A percentile compares a stretch with the other conserved stretches of the same genome.
Conservation (phyloP, 2,113 vertebrate genomes). For the Aldabrachelys gigantea region DNA sequence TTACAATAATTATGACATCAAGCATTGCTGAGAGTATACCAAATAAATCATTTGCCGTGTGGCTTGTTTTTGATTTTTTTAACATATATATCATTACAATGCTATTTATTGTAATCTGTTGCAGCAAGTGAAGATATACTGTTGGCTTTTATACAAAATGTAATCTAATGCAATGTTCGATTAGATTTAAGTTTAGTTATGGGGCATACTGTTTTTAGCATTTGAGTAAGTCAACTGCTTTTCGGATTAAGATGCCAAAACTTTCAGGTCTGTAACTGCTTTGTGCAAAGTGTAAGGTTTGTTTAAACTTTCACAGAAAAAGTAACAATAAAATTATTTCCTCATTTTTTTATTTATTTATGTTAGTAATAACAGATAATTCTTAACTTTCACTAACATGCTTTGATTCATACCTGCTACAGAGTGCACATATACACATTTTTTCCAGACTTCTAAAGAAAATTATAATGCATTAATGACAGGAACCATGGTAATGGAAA, state of each 20-base stretch:
- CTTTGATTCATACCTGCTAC: slow-evolving; percentile 85
- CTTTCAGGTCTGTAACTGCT: slow-evolving; percentile 70
- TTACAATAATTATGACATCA: slow-evolving; percentile 87
- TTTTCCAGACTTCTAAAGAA: slow-evolving; percentile 87
- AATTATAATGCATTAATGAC: slow-evolving; percentile 91
- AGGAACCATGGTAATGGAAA: slow-evolving; percentile 90
- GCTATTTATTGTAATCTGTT: slow-evolving; percentile 62
- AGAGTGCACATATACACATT: slow-evolving; percentile 82
- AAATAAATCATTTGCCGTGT: slow-evolving; percentile 74
- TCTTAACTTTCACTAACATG: slow-evolving; percentile 80
- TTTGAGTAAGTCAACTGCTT: slow-evolving; percentile 57
- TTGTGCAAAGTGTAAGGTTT: slow-evolving; percentile 72
- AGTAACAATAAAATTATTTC: slow-evolving; percentile 80
- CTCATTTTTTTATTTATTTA: slow-evolving; percentile 13
- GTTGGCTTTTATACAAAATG: slow-evolving; percentile 58
- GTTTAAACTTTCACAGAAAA: slow-evolving; percentile 71
- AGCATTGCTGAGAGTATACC: slow-evolving; percentile 74
- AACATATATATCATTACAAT: slow-evolving; percentile 73
- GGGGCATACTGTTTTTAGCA: slow-evolving; percentile 68
- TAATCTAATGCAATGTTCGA: slow-evolving; percentile 52
- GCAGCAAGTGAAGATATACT: slow-evolving; percentile 28
- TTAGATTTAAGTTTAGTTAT: slow-evolving; percentile 70
- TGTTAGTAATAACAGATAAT: slow-evolving; percentile 78
- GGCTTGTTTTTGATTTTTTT: slow-evolving; percentile 44
- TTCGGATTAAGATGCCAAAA: slow-evolving; percentile 64